Evolutionary conservation across 2,888 invertebrate genomes (phyloP), one percentile per base, ranked within the genome.

Genomic region (Lypha dubia): DNA sequence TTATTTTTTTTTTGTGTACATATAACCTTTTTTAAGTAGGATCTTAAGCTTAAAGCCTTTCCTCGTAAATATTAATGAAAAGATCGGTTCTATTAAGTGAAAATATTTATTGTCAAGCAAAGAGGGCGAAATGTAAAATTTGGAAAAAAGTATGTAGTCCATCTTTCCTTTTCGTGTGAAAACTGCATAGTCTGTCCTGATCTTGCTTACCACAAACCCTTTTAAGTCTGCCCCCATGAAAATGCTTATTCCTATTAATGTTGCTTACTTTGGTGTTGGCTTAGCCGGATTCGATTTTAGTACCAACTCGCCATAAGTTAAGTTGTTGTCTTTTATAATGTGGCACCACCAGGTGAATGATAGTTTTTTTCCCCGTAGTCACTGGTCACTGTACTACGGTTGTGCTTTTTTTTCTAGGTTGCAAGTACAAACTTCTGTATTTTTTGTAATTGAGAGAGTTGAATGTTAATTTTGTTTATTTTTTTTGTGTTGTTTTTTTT

Each of bases 361-460:
- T 74, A 63, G 46, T 74, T 73, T 63, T 58, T 65, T 46, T 46
- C 17, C 22, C 20, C 79, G 73, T 60, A 70, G 70, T 68, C 60
- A 53, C 17, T 56, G 58, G 65, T 62, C 53, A 75, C 65, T 49
- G 38, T 65, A 56, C 70, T 13, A n/a, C 28, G 38, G n/a, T n/a
- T n/a, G n/a, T n/a, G n/a, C 53, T 62, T 70, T 73, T 58, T 62
- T 70, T 73, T 58, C 51, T 56, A 71, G 53, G 17, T 71, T 63
- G 62, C 51, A 44, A 71, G 32, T 63, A 41, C 20, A 24, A n/a
- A 58, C 62, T 65, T 63, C 67, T 77, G 67, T 68, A 24, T 60
- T 44, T 58, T 51, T 60, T 76, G 70, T 79, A 83, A 83, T 83
- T 83, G 79, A 58, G 67, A 83, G 79, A 84, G 83, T 71, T 79